Evolutionary conservation across 2,888 invertebrate genomes (phyloP).

Genomic region (Rhogogaster chlorosoma): DNA sequence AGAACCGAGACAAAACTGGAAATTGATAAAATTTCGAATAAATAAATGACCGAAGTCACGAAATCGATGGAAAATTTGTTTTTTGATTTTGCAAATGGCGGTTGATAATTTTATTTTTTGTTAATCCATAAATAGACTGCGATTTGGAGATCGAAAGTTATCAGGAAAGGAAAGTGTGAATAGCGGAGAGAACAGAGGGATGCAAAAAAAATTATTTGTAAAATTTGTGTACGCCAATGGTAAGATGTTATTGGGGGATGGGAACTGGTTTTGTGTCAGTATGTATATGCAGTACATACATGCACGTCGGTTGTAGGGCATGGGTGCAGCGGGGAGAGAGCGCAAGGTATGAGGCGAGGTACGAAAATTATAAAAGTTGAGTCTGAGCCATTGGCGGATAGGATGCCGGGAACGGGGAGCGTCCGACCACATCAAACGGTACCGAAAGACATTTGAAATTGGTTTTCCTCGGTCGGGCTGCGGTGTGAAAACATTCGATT

Average conservation of each 20-base stretch:
- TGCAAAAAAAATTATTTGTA: not conserved
- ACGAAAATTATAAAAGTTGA: constrained; percentile 50
- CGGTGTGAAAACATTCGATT: constrained; percentile 52
- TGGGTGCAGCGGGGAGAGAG: constrained; percentile 7
- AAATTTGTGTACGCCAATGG: constrained; percentile 20
- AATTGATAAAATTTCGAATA: no score
- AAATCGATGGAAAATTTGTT: no score
- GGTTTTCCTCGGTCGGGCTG: constrained; percentile 50
- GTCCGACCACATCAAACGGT: constrained; percentile 48
- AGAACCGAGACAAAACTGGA: no score
- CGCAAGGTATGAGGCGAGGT: constrained; percentile 7
- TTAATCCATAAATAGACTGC: not conserved
- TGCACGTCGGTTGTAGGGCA: not conserved
- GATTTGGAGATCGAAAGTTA: not conserved
- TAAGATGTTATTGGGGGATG: constrained; percentile 14
- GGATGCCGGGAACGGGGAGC: constrained; percentile 41
- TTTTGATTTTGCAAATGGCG: no score
- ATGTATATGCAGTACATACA: constrained; percentile 1
- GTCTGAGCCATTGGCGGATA: constrained; percentile 41
- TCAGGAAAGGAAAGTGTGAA: not conserved
- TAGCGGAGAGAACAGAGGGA: not conserved
- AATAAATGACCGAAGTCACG: no score
- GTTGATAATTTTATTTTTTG: no score
- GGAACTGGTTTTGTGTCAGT: constrained; percentile 43
- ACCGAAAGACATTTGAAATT: constrained; percentile 51